phyloP scores from a whole-genome alignment of 2,113 vertebrate genomes.

The Archilochus colubris region DNA sequence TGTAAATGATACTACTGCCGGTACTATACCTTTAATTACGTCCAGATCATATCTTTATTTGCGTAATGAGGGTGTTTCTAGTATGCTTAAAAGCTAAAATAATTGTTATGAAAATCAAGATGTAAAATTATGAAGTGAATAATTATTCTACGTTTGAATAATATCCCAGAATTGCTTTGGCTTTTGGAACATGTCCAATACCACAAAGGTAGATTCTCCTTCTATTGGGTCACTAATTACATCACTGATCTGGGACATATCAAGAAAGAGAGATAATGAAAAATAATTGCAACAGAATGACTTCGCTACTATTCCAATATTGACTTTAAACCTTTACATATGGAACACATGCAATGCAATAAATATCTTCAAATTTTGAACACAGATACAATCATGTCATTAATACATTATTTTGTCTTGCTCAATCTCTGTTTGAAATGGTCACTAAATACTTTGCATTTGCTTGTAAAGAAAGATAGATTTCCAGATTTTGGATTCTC shows the following conservation, averaged over 20 bases:
- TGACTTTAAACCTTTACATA: background rate
- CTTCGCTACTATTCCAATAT: background rate
- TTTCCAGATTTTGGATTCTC: background rate
- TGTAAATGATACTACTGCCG: slow-evolving; percentile 25
- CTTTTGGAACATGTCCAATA: background rate
- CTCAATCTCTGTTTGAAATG: background rate
- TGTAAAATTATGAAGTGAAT: background rate
- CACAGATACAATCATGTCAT: background rate
- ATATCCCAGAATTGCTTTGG: background rate
- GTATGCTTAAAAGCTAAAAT: background rate
- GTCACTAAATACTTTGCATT: background rate
- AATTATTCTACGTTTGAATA: background rate
- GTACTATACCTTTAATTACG: background rate
- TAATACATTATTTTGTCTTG: background rate
- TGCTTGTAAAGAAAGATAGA: background rate
- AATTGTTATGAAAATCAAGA: background rate
- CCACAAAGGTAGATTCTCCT: background rate
- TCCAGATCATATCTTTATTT: slow-evolving; percentile 14
- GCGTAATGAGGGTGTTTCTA: background rate
- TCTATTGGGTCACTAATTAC: accelerated
- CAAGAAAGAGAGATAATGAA: background rate
- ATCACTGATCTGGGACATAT: background rate
- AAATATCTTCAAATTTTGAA: background rate
- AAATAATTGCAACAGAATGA: background rate
- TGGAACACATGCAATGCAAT: background rate